phyloP scores from a whole-genome alignment of 2,797 vertebrate genomes.

The Galagoides demidoff region DNA sequence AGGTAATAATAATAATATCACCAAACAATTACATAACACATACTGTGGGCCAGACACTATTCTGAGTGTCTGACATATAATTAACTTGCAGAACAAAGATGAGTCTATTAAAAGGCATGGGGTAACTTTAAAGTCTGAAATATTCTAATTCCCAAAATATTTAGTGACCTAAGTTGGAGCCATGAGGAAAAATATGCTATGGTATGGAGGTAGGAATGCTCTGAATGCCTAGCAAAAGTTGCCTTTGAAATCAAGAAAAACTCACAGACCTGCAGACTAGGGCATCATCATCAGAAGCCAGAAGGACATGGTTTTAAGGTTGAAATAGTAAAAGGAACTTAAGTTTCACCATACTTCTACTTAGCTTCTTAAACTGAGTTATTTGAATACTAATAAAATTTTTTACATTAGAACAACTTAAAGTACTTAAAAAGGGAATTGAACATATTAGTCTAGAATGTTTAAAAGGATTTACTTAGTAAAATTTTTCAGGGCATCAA shows the following conservation, averaged over 20 bases:
- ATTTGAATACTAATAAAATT: slow-evolving; percentile 8
- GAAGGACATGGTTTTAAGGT: neutral
- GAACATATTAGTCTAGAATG: neutral
- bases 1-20: neutral
- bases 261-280: neutral
- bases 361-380: slow-evolving; percentile 9
- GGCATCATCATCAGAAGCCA: neutral
- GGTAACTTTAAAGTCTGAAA: slow-evolving; percentile 14
- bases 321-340: neutral
- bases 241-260: neutral
- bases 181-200: neutral
- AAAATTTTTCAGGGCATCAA: neutral
- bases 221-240: neutral
- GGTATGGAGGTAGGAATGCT: neutral
- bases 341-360: neutral
- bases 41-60: neutral
- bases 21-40: neutral
- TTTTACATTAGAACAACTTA: neutral
- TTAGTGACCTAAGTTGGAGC: neutral
- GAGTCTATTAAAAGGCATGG: neutral
- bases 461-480: slow-evolving; percentile 8
- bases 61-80: neutral
- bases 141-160: slow-evolving; percentile 7
- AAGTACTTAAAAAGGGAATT: slow-evolving; percentile 41
- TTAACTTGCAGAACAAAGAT: neutral